phyloP scores from a whole-genome alignment of 1,140 invertebrate species.

The Lysiphlebus fabarum region DNA sequence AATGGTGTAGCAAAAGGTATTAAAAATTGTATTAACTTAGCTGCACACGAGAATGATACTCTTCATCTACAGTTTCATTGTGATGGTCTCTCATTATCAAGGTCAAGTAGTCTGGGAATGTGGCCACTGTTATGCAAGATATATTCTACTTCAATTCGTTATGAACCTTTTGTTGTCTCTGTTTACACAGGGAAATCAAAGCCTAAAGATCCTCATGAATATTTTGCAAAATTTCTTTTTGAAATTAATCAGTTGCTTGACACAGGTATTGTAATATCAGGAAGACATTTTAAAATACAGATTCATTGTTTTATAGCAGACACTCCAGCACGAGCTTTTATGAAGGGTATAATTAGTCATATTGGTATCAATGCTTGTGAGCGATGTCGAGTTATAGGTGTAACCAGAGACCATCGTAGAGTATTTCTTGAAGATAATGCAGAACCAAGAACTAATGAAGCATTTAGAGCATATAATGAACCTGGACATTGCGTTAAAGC shows the following conservation, averaged over 20 bases:
- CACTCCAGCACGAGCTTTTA: conserved; percentile 16
- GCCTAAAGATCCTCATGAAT: conserved; percentile 17
- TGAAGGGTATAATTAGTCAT: conserved; percentile 16
- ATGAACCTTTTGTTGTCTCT: conserved; percentile 21
- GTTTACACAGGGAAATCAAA: conserved; percentile 17
- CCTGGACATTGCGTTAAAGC: conserved; percentile 8
- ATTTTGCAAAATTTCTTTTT: conserved; percentile 20
- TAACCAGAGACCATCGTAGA: neutral
- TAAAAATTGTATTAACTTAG: too few relatives aligned
- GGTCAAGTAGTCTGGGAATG: conserved; percentile 14
- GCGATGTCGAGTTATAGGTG: conserved; percentile 17
- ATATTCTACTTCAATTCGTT: conserved; percentile 8
- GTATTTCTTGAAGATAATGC: conserved; percentile 11
- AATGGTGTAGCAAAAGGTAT: too few relatives aligned
- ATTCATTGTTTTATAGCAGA: conserved; percentile 20
- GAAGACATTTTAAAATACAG: conserved; percentile 11
- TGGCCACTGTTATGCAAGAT: conserved; percentile 21
- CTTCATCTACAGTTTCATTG: too few relatives aligned
- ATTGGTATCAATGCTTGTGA: conserved; percentile 20
- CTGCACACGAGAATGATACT: too few relatives aligned
- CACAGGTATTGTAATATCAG: conserved; percentile 16
- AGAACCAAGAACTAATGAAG: conserved; percentile 8
- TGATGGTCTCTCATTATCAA: conserved; percentile 20
- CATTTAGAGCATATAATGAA: conserved; percentile 14
- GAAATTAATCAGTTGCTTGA: conserved; percentile 21